A percentile compares a stretch with the other conserved stretches of the same genome.
phyloP scores from a whole-genome alignment of 2,113 vertebrate species.

The Todiramphus chloris region DNA sequence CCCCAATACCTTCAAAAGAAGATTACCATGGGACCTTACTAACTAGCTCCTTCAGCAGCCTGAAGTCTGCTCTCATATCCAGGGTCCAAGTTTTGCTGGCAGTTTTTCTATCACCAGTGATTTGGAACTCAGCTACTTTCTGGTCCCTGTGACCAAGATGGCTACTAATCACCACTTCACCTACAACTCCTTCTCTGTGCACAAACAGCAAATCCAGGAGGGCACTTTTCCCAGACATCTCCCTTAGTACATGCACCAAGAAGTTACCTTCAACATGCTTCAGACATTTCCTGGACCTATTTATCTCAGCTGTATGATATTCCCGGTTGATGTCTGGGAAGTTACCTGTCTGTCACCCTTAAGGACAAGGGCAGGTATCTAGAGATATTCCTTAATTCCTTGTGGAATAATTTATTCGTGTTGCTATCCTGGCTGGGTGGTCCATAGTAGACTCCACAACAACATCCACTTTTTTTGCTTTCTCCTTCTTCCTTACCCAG shows the following conservation, averaged over 20 bases:
- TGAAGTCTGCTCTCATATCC: not conserved
- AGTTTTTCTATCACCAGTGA: not conserved
- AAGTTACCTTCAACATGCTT: not conserved
- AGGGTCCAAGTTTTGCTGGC: not conserved
- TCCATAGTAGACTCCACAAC: not conserved
- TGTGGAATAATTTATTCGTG: not conserved
- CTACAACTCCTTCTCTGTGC: not conserved
- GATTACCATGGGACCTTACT: not conserved
- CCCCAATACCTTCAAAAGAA: not conserved
- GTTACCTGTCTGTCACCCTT: not conserved
- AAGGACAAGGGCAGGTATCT: not conserved
- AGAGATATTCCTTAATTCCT: not conserved
- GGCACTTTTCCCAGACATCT: accelerated
- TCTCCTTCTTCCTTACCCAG: not conserved
- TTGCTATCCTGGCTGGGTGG: not conserved
- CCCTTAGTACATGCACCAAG: not conserved
- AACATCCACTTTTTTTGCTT: not conserved
- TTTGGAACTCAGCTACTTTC: not conserved
- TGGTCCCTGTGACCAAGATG: not conserved
- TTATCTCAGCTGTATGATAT: not conserved
- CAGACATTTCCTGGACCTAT: not conserved
- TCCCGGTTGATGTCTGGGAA: not conserved
- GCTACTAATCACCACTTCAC: not conserved
- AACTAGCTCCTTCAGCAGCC: not conserved
- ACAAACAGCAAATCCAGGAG: not conserved